Evolutionary conservation across 2,888 invertebrate species (phyloP).

Genomic region (Sesia apiformis): DNA sequence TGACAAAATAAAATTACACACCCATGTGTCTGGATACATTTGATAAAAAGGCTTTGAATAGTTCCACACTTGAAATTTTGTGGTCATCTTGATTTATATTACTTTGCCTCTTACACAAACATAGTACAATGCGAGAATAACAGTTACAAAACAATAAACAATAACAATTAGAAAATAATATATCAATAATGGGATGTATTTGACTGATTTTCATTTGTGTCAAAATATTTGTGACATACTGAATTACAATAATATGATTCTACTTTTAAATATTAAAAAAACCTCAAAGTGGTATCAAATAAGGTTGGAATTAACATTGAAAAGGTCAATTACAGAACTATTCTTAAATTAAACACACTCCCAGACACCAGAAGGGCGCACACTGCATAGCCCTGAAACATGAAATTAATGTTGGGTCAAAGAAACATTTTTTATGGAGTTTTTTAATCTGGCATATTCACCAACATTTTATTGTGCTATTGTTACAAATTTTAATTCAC

Average conservation of each 20-base stretch:
- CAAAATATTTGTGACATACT: constrained; percentile 58
- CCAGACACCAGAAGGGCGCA: too few species aligned
- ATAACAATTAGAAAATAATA: constrained; percentile 33
- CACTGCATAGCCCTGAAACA: too few species aligned
- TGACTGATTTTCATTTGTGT: constrained; percentile 52
- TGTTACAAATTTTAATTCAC: too few species aligned
- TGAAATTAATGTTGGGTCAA: too few species aligned
- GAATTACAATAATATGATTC: constrained; percentile 44
- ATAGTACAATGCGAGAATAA: constrained; percentile 36
- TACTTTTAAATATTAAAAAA: constrained; percentile 8
- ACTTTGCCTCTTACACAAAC: constrained; percentile 35
- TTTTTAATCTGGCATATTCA: too few species aligned
- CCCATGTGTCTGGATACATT: constrained; percentile 70
- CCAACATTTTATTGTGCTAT: too few species aligned
- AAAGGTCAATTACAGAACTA: neutral
- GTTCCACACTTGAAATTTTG: constrained; percentile 74
- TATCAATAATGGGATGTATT: constrained; percentile 23
- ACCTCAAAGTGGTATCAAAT: constrained; percentile 16
- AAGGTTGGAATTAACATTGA: constrained; percentile 7
- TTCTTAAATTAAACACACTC: too few species aligned
- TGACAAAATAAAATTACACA: constrained; percentile 16
- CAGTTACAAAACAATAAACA: constrained; percentile 41
- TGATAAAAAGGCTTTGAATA: constrained; percentile 68
- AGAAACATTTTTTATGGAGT: too few species aligned
- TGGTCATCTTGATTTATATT: constrained; percentile 53